phyloP scores from a whole-genome alignment of 2,113 vertebrate species.

The Alligator sinensis region DNA sequence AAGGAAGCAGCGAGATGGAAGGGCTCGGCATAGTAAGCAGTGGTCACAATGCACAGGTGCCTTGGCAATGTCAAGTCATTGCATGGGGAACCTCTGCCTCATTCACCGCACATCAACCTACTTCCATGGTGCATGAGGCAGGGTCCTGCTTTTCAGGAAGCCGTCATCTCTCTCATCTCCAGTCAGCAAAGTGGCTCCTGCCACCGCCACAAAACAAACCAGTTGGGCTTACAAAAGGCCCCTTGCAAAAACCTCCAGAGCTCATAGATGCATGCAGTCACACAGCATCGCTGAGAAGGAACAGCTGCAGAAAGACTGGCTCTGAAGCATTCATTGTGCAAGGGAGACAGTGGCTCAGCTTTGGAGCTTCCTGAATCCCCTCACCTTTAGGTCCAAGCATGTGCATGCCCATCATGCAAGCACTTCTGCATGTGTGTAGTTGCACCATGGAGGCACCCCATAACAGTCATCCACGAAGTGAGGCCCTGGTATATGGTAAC shows the following conservation, averaged over 20 bases:
- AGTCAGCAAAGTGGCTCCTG: not conserved
- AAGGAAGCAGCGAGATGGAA: not conserved
- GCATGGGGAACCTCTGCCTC: not conserved
- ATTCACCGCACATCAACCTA: accelerated
- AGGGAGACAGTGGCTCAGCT: not conserved
- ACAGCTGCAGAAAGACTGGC: not conserved
- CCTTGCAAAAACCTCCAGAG: not conserved
- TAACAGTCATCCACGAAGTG: no score
- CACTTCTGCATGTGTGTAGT: accelerated
- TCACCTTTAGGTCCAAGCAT: accelerated
- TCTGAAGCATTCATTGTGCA: not conserved
- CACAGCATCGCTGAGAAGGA: accelerated
- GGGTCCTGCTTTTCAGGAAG: not conserved
- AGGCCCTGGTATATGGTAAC: not conserved
- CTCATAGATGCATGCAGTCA: accelerated
- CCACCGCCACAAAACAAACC: conserved; percentile 28
- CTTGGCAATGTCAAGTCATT: not conserved
- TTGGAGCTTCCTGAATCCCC: not conserved
- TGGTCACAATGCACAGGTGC: not conserved
- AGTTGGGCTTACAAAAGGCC: not conserved
- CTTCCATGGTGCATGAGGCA: accelerated
- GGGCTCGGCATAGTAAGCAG: accelerated
- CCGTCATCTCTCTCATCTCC: not conserved
- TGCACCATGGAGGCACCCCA: no score
- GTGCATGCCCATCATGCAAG: not conserved